A percentile compares a stretch with the other conserved stretches of the same genome.
Evolutionary conservation across 2,888 invertebrate genomes (phyloP).

Genomic region (Clitarchus hookeri): DNA sequence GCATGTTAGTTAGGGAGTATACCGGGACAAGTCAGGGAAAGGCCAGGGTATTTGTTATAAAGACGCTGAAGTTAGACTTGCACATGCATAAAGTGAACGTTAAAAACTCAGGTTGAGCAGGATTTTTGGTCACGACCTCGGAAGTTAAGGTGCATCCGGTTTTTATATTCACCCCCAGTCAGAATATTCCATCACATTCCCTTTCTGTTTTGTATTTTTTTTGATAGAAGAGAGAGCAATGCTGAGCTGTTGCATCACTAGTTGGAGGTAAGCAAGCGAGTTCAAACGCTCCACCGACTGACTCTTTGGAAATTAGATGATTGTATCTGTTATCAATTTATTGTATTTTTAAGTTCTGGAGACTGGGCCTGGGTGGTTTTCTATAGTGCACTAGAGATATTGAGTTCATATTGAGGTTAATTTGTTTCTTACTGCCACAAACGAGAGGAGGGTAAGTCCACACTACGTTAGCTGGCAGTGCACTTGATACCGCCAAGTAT

Average conservation of each 20-base stretch:
- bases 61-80: neutral
- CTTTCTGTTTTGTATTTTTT: neutral
- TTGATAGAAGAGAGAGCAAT: neutral
- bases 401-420: neutral
- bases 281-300: neutral
- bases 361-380: neutral
- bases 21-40: no score
- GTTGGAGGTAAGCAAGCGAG: neutral
- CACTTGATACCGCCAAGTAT: slow-evolving; percentile 5
- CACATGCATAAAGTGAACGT: neutral
- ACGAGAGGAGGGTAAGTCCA: neutral
- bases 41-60: no score
- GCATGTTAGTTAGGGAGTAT: no score
- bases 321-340: neutral
- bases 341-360: neutral
- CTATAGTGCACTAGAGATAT: neutral
- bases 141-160: neutral
- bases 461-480: neutral
- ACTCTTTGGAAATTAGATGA: neutral
- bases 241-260: neutral
- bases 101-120: neutral
- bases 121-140: neutral
- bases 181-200: neutral
- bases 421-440: neutral
- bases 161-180: neutral